phyloP scores from a whole-genome alignment of 2,797 vertebrate species.

The Lindbergichthys nudifrons region DNA sequence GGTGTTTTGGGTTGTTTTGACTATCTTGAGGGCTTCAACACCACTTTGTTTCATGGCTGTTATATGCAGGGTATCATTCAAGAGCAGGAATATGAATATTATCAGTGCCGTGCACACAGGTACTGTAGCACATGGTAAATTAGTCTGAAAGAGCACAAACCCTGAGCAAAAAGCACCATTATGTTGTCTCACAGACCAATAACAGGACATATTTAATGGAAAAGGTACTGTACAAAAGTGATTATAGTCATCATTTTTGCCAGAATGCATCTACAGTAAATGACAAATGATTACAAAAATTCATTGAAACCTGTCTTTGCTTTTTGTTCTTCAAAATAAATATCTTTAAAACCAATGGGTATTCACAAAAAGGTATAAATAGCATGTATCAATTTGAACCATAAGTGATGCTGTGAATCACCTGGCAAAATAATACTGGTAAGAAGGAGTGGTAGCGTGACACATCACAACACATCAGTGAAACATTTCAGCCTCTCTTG shows the following conservation, averaged over 20 bases:
- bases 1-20: constrained; percentile 67
- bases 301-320: not conserved
- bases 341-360: not conserved
- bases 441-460: not conserved
- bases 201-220: not conserved
- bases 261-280: not conserved
- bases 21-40: constrained; percentile 54
- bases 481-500: not conserved
- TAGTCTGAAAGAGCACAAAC: not conserved
- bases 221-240: not conserved
- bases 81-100: constrained; percentile 67
- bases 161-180: not conserved
- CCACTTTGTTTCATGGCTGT: constrained; percentile 60
- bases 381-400: not conserved
- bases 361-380: not conserved
- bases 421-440: not conserved
- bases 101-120: constrained; percentile 59
- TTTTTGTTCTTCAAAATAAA: not conserved
- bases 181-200: not conserved
- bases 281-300: not conserved
- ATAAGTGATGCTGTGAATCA: not conserved
- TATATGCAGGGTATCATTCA: constrained; percentile 54
- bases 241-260: not conserved
- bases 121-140: constrained; percentile 16
- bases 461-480: not conserved